phyloP scores from a whole-genome alignment of 2,113 vertebrate genomes.

The Merops nubicus region DNA sequence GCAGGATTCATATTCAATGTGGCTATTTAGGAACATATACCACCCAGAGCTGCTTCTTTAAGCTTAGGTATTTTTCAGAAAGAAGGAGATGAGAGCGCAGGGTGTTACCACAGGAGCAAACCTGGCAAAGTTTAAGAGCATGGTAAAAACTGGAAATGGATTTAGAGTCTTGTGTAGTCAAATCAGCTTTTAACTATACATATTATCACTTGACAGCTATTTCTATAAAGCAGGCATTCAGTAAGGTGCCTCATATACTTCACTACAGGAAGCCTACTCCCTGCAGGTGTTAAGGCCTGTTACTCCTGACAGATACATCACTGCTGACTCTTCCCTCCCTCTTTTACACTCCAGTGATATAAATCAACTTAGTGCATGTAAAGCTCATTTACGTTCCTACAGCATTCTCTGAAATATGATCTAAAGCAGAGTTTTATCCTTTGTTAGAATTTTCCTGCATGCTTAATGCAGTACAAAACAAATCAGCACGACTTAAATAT shows the following conservation, averaged over 20 bases:
- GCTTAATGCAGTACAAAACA: not conserved
- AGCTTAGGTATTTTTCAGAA: not conserved
- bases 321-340: not conserved
- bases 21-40: not conserved
- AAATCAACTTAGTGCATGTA: not conserved
- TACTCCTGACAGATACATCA: not conserved
- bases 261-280: not conserved
- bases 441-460: not conserved
- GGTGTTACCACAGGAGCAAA: not conserved
- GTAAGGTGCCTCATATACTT: not conserved
- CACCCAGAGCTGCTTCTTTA: not conserved
- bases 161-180: not conserved
- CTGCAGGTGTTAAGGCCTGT: not conserved
- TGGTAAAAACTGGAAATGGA: not conserved
- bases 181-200: not conserved
- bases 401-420: not conserved
- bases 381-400: not conserved
- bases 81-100: not conserved
- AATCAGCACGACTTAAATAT: not conserved
- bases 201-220: not conserved
- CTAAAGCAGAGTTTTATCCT: not conserved
- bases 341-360: not conserved
- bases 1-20: not conserved
- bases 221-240: not conserved
- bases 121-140: not conserved